Evolutionary conservation across 2,113 vertebrate species (phyloP).

Genomic region (Anolis sagrei): DNA sequence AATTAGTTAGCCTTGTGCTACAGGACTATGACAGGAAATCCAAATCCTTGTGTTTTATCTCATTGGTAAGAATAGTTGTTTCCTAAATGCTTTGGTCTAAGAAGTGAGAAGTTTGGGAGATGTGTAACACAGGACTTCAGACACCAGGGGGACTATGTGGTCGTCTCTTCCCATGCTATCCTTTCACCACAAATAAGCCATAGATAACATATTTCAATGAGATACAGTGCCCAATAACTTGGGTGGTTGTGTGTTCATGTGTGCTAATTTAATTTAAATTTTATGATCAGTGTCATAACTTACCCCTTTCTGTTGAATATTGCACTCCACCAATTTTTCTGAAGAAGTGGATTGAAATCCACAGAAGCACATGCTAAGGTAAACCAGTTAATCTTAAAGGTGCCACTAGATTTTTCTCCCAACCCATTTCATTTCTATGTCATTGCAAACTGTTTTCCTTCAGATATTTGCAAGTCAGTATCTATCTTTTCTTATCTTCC

Average conservation of each 20-base stretch:
- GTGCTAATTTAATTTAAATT: too few species aligned
- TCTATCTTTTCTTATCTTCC: background rate
- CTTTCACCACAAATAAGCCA: background rate
- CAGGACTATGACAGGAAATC: background rate
- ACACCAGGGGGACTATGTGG: conserved; percentile 57
- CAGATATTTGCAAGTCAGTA: conserved; percentile 4
- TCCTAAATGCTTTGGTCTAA: background rate
- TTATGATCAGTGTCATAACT: too few species aligned
- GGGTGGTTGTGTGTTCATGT: fast-evolving
- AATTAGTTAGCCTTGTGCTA: background rate
- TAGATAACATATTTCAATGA: background rate
- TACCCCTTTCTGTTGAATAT: too few species aligned
- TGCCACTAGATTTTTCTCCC: too few species aligned
- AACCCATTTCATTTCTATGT: too few species aligned
- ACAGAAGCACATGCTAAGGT: too few species aligned
- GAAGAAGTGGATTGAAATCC: too few species aligned
- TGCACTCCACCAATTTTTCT: too few species aligned
- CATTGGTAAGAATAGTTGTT: background rate
- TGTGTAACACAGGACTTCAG: background rate
- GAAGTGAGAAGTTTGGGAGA: conserved; percentile 11
- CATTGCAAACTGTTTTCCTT: background rate
- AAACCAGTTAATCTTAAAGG: too few species aligned
- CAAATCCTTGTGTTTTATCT: background rate
- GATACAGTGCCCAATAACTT: background rate
- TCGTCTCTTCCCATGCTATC: background rate